These are phyloP conservation scores for Erpetoichthys calabaricus DNA, from an alignment of 2,797 vertebrate species.

Conservation along the genomic window DNA sequence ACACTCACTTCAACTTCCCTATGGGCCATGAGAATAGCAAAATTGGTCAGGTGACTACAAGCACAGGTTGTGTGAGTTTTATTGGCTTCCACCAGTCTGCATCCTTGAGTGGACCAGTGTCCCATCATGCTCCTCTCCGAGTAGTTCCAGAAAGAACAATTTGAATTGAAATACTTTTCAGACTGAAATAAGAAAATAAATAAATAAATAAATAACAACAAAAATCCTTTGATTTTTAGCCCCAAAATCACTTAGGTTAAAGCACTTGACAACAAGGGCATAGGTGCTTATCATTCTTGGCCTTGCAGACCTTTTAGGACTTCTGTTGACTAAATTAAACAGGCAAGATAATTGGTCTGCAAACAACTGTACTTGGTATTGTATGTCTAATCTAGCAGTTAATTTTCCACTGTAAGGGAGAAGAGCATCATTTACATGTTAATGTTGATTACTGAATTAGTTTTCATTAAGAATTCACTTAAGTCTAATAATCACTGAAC, in stretches of 20 bases:
- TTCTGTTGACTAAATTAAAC: slow-evolving; percentile 56
- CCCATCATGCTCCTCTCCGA: slow-evolving; percentile 98
- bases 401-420: slow-evolving; percentile 80
- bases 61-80: slow-evolving; percentile 91
- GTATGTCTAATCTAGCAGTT: slow-evolving; percentile 79
- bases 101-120: slow-evolving; percentile 97
- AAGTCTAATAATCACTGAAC: slow-evolving; percentile 77
- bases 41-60: slow-evolving; percentile 96
- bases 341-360: slow-evolving; percentile 61
- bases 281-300: too few species aligned
- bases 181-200: slow-evolving; percentile 51
- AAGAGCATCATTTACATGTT: slow-evolving; percentile 89
- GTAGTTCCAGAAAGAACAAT: slow-evolving; percentile 99
- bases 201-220: neutral
- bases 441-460: slow-evolving; percentile 96
- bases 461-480: slow-evolving; percentile 98
- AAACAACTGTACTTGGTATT: slow-evolving; percentile 63
- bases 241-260: slow-evolving; percentile 43
- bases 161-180: slow-evolving; percentile 96
- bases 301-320: slow-evolving; percentile 39
- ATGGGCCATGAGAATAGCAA: slow-evolving; percentile 94
- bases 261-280: neutral
- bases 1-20: slow-evolving; percentile 72
- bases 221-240: slow-evolving; percentile 18
- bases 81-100: slow-evolving; percentile 89